Base-by-base conservation (phyloP, 2,113 vertebrate species). In the Otis tarda region DNA sequence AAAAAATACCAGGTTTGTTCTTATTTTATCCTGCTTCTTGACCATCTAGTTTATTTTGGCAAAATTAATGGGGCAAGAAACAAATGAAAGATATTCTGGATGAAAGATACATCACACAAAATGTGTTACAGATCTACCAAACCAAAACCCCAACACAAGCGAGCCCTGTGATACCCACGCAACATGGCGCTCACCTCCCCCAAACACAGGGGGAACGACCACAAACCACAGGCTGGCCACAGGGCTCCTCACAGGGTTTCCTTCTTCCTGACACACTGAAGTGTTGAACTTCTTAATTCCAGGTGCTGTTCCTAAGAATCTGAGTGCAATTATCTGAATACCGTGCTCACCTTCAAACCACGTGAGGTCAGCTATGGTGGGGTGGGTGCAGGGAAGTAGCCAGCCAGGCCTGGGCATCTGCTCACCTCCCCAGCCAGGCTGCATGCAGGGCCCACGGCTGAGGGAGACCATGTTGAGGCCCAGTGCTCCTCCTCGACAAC, bases 191-290 rank as follows among this genome's bases (percentile, higher is more conserved):
- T 63, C 65, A 25, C 18, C 49, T 18, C 19, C 31, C 25, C 14
- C 22, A 43, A 10, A 68, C 1, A 4, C 0, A 1, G 8, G 2
- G 5, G 22, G 7, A 41, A 31, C 0, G 0, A 43, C 8, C 3
- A 1, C 28, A 61, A 67, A 56, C 7, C 0, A 2, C 31, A 39
- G 43, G 50, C 39, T 16, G 14, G 25, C 23, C 64, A 27, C 9
- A 7, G n/a, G 16, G 20, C 22, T 55, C 9, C 53, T 67, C 41
- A 31, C 17, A 13, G n/a, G 20, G 7, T 30, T 50, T 53, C 60
- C 41, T 70, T 52, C 57, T 39, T 52, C 18, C 56, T 13, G 8
- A 63, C 10, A 8, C 16, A 33, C 37, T 19, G 41, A 60, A 60
- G 47, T 0, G 0, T 13, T 35, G 27, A 33, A 79, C 22, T 71